Evolutionary conservation across 2,113 vertebrate genomes (phyloP), one percentile per base, ranked within the genome.

Genomic region (Sinocyclocheilus rhinocerous): DNA sequence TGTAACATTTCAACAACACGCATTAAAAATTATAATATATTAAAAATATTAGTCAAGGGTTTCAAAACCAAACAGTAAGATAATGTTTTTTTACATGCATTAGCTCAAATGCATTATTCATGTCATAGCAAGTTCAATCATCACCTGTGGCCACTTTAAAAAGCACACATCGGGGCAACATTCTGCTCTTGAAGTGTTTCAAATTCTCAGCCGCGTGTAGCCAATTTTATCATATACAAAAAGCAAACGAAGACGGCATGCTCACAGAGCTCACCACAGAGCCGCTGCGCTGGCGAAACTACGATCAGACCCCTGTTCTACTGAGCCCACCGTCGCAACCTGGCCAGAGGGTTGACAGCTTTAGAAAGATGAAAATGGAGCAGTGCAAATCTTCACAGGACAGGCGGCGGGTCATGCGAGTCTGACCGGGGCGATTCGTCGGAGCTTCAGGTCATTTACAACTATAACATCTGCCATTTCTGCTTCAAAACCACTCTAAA

Each of bases 381-480:
- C 90, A 92, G 91, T 92, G 91, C 91, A 92, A 92, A 92, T 91
- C 86, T 90, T 88, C 90, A 90, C 91, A 91, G 91, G 87, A 88
- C 89, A 89, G 85, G 85, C 86, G 78, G 22, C 84, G 89, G 83
- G 45, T 36, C 45, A 63, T 8, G 15, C 24, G 57, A 33, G 69
- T 91, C 90, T 89, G 85, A 42, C 42, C 8, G 42, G 42, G 7
- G 42, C 7, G 2, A 36, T 18, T 33, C 29, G 29, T 69, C 29
- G 18, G 12, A 29, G 39, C 61, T 8, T 45, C 63, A 42, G 29
- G 6, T 67, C 2, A 16, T 67, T 67, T 3, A 6, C 26, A 65
- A 16, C 26, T 0, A 8, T 33, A 0, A 67, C 4, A 15, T 69
- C 33, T 9, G 65, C 67, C 16, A 4, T 20, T 70, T 6, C 33